Percentiles rank a stretch among this genome's conserved stretches.
These are phyloP conservation scores for Adoxophyes honmai DNA, from an alignment of 1,140 invertebrate species.

Conservation along the genomic window DNA sequence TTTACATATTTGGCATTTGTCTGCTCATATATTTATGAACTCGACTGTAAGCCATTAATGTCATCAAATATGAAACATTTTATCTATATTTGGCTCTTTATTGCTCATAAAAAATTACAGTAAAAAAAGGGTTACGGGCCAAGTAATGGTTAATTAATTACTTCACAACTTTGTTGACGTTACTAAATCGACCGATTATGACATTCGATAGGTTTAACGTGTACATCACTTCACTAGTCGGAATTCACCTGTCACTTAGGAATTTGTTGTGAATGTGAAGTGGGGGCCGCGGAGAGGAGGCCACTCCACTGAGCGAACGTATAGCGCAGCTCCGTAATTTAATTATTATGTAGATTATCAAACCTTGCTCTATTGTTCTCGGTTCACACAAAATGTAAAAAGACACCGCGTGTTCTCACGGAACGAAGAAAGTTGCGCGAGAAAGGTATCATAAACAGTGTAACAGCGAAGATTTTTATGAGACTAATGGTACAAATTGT, in stretches of 20 bases:
- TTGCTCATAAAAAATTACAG: no score
- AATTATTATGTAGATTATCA: slow-evolving; percentile 67
- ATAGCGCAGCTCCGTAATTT: slow-evolving; percentile 21
- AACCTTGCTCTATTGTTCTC: slow-evolving; percentile 53
- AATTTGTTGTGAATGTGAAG: slow-evolving; percentile 27
- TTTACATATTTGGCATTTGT: no score
- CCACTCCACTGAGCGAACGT: slow-evolving; percentile 33
- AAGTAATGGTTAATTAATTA: no score
- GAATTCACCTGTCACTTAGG: slow-evolving; percentile 50
- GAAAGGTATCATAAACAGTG: slow-evolving; percentile 2
- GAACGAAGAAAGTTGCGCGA: slow-evolving; percentile 54
- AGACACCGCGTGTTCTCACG: slow-evolving; percentile 53
- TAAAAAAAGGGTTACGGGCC: no score
- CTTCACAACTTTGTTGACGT: no score
- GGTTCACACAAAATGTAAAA: slow-evolving; percentile 57
- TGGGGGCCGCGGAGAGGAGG: slow-evolving; percentile 38
- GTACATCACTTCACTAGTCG: slow-evolving; percentile 29
- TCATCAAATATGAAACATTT: no score
- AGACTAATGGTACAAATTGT: background rate
- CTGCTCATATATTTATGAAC: no score
- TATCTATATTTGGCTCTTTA: no score
- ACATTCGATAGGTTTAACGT: background rate
- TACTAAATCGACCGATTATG: background rate
- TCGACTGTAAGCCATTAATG: no score
- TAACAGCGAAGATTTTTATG: background rate